These are phyloP conservation scores for Hirudinaria manillensis DNA, from an alignment of 2,888 invertebrate species.

Conservation along the genomic window DNA sequence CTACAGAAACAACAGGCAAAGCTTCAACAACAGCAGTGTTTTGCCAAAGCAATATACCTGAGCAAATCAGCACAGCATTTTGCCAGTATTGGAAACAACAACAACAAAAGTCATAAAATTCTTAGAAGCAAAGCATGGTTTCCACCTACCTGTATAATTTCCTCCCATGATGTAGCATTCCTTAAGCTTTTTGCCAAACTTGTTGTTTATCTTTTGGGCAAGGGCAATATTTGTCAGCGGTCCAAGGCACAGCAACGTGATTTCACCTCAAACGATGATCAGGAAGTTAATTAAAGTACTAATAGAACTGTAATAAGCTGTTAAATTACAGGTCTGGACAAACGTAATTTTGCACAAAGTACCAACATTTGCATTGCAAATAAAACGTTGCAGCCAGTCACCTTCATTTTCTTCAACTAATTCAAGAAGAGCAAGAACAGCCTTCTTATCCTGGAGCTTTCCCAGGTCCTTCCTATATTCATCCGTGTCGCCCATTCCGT, in stretches of 20 bases:
- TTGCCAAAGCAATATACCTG: too few relatives aligned
- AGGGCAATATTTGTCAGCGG: slow-evolving; percentile 37
- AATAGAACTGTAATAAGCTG: neutral
- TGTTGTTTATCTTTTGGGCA: slow-evolving; percentile 30
- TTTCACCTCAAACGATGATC: neutral
- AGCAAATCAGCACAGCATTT: too few relatives aligned
- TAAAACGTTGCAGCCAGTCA: too few relatives aligned
- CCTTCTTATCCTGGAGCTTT: neutral
- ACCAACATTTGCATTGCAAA: too few relatives aligned
- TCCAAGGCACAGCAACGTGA: slow-evolving; percentile 32
- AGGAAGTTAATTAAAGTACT: neutral
- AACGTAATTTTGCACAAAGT: too few relatives aligned
- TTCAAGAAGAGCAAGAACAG: neutral
- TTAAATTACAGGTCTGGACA: too few relatives aligned
- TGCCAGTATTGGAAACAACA: too few relatives aligned
- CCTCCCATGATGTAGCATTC: slow-evolving; percentile 37
- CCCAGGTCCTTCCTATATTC: neutral
- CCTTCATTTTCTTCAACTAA: neutral
- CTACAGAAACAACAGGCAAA: too few relatives aligned
- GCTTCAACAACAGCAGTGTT: too few relatives aligned
- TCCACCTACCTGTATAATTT: slow-evolving; percentile 20
- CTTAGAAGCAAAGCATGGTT: too few relatives aligned
- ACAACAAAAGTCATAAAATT: too few relatives aligned
- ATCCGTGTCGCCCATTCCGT: slow-evolving; percentile 34
- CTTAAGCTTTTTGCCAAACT: slow-evolving; percentile 33